phyloP scores from a whole-genome alignment of 2,888 invertebrate species.

The Acleris emargana region DNA sequence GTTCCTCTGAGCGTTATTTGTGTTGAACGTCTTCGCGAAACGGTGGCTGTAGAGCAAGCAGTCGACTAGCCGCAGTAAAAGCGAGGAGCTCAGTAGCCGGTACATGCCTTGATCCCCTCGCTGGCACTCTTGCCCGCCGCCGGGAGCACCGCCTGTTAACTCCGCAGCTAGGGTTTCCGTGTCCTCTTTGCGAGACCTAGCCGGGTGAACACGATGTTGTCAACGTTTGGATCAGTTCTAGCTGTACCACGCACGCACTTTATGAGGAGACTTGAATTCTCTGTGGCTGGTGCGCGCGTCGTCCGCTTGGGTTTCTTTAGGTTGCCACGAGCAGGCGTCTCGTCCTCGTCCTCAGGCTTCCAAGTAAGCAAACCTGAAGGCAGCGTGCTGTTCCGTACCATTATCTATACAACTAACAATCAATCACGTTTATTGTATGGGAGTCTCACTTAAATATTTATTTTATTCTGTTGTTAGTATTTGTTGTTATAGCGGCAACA shows the following conservation, averaged over 20 bases:
- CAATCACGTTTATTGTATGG: too few species aligned
- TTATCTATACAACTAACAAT: too few species aligned
- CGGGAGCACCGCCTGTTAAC: constrained; percentile 85
- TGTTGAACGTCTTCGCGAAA: constrained; percentile 96
- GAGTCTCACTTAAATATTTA: too few species aligned
- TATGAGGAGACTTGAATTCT: constrained; percentile 90
- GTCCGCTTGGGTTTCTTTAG: constrained; percentile 83
- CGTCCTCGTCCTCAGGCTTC: constrained; percentile 88
- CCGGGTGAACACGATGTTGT: constrained; percentile 99
- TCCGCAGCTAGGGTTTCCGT: constrained; percentile 96
- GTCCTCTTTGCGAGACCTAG: constrained; percentile 97
- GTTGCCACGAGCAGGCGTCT: constrained; percentile 80
- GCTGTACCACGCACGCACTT: constrained; percentile 98
- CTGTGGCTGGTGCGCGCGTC: constrained; percentile 76
- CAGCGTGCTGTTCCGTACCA: constrained; percentile 92
- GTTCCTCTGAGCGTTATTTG: constrained; percentile 96
- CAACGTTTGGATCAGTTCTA: constrained; percentile 99
- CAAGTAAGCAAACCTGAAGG: constrained; percentile 92
- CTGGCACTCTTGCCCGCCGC: constrained; percentile 86
- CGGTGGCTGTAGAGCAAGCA: constrained; percentile 96
- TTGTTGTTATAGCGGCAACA: too few species aligned
- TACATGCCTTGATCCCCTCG: constrained; percentile 98
- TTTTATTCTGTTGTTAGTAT: too few species aligned
- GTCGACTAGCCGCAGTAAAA: constrained; percentile 94
- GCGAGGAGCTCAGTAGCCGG: constrained; percentile 91